Conservation (phyloP, 2,797 vertebrate genomes). For the Neosalanx taihuensis region DNA sequence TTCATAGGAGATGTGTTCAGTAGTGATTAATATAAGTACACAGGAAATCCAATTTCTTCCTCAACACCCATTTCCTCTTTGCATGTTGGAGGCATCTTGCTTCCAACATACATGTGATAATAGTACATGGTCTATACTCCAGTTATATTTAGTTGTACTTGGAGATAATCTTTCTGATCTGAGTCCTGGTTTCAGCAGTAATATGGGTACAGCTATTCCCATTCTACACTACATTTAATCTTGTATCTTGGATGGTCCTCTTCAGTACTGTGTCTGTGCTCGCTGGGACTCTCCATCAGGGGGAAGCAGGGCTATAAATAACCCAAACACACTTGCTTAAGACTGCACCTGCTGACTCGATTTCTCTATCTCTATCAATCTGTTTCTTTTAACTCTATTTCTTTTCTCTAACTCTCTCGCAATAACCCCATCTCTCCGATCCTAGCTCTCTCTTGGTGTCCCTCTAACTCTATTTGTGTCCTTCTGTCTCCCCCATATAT, state of each 20-base stretch:
- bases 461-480: background rate
- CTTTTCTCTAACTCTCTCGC: background rate
- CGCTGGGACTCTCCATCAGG: background rate
- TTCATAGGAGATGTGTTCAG: too few relatives aligned
- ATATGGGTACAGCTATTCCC: too few relatives aligned
- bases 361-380: background rate
- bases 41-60: too few relatives aligned
- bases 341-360: constrained; percentile 3
- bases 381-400: background rate
- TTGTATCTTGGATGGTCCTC: too few relatives aligned
- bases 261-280: too few relatives aligned
- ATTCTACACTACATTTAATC: too few relatives aligned
- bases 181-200: too few relatives aligned
- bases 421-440: background rate
- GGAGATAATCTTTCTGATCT: background rate
- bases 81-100: background rate
- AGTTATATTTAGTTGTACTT: background rate
- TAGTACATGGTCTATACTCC: background rate
- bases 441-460: background rate
- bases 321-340: background rate
- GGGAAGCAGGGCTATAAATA: constrained; percentile 13
- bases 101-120: background rate
- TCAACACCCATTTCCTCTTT: background rate
- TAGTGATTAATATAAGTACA: too few relatives aligned
- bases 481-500: background rate